These are phyloP conservation scores for Ophioderma brevispina DNA, from an alignment of 35 echinoderm and acorn worm genomes.

Conservation along the genomic window DNA sequence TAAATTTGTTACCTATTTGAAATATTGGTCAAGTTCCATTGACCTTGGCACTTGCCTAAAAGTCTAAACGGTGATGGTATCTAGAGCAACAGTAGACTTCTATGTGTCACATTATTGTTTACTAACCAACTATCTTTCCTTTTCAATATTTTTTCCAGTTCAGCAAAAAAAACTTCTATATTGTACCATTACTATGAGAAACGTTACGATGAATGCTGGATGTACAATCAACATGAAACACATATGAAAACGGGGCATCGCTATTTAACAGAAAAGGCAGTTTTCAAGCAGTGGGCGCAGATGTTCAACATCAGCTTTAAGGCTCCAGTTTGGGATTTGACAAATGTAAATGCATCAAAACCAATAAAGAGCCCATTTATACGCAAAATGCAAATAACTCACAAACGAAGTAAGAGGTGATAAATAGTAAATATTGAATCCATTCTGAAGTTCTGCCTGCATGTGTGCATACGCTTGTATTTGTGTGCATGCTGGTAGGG, in stretches of 20 bases:
- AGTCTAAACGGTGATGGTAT: no score
- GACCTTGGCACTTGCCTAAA: no score
- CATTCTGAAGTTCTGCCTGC: no score
- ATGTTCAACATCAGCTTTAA: conserved; percentile 61
- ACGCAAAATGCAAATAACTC: not conserved
- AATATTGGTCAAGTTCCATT: no score
- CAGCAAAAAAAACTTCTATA: not conserved
- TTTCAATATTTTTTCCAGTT: conserved; percentile 24
- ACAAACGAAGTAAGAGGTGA: not conserved
- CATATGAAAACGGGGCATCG: conserved; percentile 56
- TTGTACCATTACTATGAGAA: conserved; percentile 60
- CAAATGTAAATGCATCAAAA: conserved; percentile 11
- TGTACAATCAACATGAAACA: conserved; percentile 40
- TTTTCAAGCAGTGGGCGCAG: conserved; percentile 55
- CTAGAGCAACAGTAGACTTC: no score
- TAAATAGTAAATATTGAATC: no score
- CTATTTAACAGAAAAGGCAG: conserved; percentile 65
- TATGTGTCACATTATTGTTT: no score
- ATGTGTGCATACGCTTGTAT: no score
- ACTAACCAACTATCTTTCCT: no score
- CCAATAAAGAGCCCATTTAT: not conserved
- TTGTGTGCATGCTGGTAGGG: no score
- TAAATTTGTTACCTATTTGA: no score
- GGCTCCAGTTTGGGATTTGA: conserved; percentile 60
- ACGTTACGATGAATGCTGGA: conserved; percentile 46